Conservation (phyloP, 2,113 vertebrate species). For the Ailuropoda melanoleuca region DNA sequence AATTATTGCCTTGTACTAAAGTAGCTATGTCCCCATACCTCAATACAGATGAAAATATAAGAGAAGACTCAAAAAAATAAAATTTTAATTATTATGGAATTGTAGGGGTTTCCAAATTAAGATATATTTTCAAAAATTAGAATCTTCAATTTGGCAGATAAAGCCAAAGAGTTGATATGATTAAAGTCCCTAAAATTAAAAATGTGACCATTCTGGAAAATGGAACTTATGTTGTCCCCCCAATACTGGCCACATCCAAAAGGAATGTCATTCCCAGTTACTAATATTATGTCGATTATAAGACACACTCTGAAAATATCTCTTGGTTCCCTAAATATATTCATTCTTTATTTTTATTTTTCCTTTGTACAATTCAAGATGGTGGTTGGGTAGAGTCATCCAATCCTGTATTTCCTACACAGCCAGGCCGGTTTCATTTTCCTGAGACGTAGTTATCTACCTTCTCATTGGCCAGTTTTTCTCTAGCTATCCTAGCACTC, state of each 20-base stretch:
- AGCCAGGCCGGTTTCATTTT: not conserved
- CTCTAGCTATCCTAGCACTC: not conserved
- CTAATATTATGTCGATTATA: not conserved
- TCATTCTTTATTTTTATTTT: not conserved
- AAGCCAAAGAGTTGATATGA: not conserved
- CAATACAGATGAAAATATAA: not conserved
- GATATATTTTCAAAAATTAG: not conserved
- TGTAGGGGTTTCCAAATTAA: not conserved
- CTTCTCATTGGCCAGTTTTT: not conserved
- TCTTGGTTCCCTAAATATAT: not conserved
- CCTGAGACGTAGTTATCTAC: not conserved
- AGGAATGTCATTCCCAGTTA: not conserved
- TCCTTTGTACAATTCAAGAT: slow-evolving; percentile 20
- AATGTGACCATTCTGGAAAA: not conserved
- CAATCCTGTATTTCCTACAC: not conserved
- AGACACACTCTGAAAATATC: slow-evolving; percentile 6
- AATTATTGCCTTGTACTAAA: not conserved
- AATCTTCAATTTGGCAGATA: not conserved
- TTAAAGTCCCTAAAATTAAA: not conserved
- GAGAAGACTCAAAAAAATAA: not conserved
- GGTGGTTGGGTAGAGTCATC: not conserved
- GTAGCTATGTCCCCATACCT: not conserved
- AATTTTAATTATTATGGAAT: not conserved
- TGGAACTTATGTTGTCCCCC: not conserved
- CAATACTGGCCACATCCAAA: not conserved